Conservation (phyloP, 2,113 vertebrate genomes). For the Cygnus buccinator region DNA sequence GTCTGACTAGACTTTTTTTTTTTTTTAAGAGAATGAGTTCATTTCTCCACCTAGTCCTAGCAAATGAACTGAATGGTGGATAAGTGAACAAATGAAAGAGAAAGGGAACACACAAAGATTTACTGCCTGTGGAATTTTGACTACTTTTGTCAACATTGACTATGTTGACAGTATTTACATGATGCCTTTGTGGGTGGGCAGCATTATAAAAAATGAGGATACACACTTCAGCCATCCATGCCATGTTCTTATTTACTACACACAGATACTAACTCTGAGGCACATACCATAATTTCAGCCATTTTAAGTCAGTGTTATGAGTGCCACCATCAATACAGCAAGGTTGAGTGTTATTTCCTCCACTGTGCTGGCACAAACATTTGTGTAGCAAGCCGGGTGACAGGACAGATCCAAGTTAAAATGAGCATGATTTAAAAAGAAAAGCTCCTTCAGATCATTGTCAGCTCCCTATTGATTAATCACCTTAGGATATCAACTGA, state of each 20-base stretch:
- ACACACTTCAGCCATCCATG: background rate
- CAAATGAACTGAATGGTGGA: background rate
- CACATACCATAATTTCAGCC: background rate
- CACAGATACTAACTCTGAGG: background rate
- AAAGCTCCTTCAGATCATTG: background rate
- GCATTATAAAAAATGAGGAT: background rate
- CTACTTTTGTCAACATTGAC: background rate
- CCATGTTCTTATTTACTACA: background rate
- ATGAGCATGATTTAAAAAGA: background rate
- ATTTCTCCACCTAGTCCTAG: background rate
- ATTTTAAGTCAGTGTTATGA: background rate
- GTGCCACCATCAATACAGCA: background rate
- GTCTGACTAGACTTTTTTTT: background rate
- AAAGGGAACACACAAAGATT: background rate
- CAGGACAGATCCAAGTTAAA: background rate
- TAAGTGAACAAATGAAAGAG: background rate
- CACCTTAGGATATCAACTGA: background rate
- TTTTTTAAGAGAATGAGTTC: background rate
- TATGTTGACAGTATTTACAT: background rate
- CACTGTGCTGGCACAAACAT: background rate
- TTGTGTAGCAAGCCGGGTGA: background rate
- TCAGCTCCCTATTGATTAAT: background rate
- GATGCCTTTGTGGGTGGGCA: background rate
- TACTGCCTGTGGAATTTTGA: background rate
- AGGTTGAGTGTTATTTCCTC: background rate